Evolutionary conservation across 2,113 vertebrate genomes (phyloP).

Genomic region (Stegastes partitus): DNA sequence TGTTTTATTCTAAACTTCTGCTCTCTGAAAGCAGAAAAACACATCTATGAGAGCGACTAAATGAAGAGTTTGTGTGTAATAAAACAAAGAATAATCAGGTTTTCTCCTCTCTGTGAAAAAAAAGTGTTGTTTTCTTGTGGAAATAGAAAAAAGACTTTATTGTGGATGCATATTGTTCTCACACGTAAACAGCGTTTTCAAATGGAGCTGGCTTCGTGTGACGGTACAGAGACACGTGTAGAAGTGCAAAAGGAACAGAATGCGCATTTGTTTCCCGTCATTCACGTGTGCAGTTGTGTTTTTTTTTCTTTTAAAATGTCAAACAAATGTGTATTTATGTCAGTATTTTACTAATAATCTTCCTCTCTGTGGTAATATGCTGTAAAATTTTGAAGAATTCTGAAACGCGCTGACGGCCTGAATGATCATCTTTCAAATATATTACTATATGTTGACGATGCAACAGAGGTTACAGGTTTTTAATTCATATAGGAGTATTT

Average conservation of each 20-base stretch:
- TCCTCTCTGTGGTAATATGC: not conserved
- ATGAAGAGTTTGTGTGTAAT: not conserved
- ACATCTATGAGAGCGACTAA: not conserved
- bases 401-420: not conserved
- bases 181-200: not conserved
- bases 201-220: not conserved
- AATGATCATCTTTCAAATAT: slow-evolving; percentile 58
- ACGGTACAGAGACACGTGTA: not conserved
- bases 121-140: no score
- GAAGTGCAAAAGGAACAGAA: not conserved
- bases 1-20: not conserved
- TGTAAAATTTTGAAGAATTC: not conserved
- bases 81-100: not conserved
- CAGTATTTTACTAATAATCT: not conserved
- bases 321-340: not conserved
- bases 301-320: no score
- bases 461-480: slow-evolving; percentile 48
- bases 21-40: not conserved
- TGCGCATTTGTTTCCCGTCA: not conserved
- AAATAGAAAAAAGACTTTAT: not conserved
- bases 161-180: not conserved
- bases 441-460: slow-evolving; percentile 42
- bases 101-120: no score
- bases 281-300: not conserved
- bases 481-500: slow-evolving; percentile 67